Evolutionary conservation across 2,113 vertebrate species (phyloP).

Genomic region (Verasper variegatus): DNA sequence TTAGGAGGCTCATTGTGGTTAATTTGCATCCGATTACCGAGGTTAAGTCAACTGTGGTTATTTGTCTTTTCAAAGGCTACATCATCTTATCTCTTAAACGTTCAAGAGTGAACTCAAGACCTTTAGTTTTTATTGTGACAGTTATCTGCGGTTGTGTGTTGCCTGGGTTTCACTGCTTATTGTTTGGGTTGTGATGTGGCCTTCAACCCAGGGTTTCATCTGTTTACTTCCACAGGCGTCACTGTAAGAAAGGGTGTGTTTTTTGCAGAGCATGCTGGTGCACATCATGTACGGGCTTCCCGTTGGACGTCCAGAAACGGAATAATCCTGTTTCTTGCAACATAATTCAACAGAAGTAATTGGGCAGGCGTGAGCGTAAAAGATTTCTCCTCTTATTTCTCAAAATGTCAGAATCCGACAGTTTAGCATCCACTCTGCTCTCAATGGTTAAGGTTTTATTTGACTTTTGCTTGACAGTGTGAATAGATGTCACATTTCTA

Average conservation of each 20-base stretch:
- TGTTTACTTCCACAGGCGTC: not conserved
- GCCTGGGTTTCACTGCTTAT: not conserved
- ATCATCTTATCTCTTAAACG: too few species aligned
- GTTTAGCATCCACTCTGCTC: not conserved
- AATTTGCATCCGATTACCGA: not conserved
- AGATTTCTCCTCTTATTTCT: not conserved
- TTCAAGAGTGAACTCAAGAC: too few species aligned
- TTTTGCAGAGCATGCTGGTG: not conserved
- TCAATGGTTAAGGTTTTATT: not conserved
- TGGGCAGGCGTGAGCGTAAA: not conserved
- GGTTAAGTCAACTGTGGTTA: not conserved
- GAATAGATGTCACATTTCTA: not conserved
- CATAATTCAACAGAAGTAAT: not conserved
- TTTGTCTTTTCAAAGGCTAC: not conserved
- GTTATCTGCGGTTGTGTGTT: too few species aligned
- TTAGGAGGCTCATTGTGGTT: not conserved
- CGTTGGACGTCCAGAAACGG: not conserved
- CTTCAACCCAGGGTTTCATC: not conserved
- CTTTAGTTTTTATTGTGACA: too few species aligned
- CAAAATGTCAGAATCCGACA: not conserved
- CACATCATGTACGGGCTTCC: not conserved
- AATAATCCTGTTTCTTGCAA: constrained; percentile 17
- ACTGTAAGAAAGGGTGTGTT: not conserved
- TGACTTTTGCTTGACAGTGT: too few species aligned
- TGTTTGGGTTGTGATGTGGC: not conserved